These are phyloP conservation scores for Corythoichthys haematopterus DNA, from an alignment of 2,113 vertebrate genomes.

Conservation along the genomic window DNA sequence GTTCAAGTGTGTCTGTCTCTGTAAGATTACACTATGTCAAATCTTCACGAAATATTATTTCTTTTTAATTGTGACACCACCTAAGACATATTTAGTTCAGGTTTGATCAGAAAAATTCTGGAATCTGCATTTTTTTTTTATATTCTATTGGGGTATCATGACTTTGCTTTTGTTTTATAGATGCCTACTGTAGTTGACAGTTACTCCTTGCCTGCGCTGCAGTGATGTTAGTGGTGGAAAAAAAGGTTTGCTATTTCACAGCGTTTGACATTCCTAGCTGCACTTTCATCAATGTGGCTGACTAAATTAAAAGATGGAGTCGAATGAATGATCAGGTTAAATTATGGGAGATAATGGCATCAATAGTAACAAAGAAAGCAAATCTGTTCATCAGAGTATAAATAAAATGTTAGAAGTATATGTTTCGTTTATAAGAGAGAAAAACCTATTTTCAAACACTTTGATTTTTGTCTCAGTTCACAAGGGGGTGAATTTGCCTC, in stretches of 20 bases:
- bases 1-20: neutral
- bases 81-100: constrained; percentile 33
- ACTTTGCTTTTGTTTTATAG: constrained; percentile 28
- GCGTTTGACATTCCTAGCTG: constrained; percentile 12
- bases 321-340: neutral
- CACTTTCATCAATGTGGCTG: constrained; percentile 13
- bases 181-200: constrained; percentile 13
- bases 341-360: neutral
- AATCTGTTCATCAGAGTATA: neutral
- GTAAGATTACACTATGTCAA: neutral
- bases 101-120: constrained; percentile 32
- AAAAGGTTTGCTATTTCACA: constrained; percentile 7
- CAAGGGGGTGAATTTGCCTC: too few relatives aligned
- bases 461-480: too few relatives aligned
- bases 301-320: neutral
- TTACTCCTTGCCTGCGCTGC: neutral
- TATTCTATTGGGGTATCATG: constrained; percentile 15
- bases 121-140: constrained; percentile 6
- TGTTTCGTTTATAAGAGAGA: too few relatives aligned
- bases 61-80: constrained; percentile 2
- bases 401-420: too few relatives aligned
- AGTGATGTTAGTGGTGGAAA: constrained; percentile 6
- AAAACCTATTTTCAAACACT: too few relatives aligned
- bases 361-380: neutral
- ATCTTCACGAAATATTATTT: neutral